Percentiles rank a stretch among this genome's conserved stretches.
Evolutionary conservation across 2,797 vertebrate species (phyloP).

Genomic region (Tauraco hartlaubi): DNA sequence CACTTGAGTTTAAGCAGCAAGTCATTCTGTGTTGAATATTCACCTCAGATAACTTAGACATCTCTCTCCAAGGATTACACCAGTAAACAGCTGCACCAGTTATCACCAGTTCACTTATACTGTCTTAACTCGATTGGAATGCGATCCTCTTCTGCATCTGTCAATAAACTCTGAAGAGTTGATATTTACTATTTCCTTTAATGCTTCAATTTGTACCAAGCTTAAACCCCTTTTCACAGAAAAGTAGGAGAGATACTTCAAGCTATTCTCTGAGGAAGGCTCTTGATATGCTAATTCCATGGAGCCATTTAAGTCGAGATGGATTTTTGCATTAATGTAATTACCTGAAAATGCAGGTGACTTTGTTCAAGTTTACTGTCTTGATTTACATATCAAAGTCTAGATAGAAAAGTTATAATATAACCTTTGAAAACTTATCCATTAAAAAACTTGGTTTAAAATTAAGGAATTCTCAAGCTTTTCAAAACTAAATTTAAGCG

Average conservation of each 20-base stretch:
- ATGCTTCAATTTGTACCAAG: neutral
- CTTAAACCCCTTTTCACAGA: neutral
- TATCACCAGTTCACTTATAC: neutral
- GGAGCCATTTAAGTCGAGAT: slow-evolving; percentile 43
- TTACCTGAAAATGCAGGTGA: slow-evolving; percentile 70
- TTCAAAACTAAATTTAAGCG: neutral
- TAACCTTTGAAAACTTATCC: slow-evolving; percentile 37
- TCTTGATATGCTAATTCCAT: slow-evolving; percentile 68
- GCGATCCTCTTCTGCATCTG: neutral
- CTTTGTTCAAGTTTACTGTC: slow-evolving; percentile 59
- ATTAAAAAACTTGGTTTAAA: neutral
- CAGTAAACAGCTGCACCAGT: neutral
- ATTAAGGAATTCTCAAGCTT: slow-evolving; percentile 2
- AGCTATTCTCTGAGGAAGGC: slow-evolving; percentile 41
- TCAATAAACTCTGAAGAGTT: slow-evolving; percentile 18
- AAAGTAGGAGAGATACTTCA: slow-evolving; percentile 38
- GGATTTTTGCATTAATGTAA: slow-evolving; percentile 65
- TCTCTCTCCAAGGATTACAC: neutral
- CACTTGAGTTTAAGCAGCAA: neutral
- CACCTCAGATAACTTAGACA: neutral
- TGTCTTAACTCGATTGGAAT: neutral
- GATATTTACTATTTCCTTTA: slow-evolving; percentile 40
- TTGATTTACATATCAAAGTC: slow-evolving; percentile 69
- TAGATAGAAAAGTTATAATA: slow-evolving; percentile 29
- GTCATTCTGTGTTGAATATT: neutral